phyloP scores from a whole-genome alignment of 1,140 invertebrate genomes.

The Pectinophora gossypiella region DNA sequence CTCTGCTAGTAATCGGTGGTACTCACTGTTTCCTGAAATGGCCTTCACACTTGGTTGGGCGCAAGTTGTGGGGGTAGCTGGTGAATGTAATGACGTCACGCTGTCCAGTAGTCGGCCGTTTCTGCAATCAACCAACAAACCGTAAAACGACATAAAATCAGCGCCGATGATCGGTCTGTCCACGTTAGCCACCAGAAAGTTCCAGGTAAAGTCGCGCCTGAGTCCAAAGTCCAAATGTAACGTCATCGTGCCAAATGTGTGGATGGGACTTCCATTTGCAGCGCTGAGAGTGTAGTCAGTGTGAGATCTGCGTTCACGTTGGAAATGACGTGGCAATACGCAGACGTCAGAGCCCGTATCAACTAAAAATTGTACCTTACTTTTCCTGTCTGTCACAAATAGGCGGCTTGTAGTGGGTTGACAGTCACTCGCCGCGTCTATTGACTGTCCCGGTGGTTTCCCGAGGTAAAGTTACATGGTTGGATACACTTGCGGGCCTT shows the following conservation, averaged over 20 bases:
- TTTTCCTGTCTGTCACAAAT: not conserved
- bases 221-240: not conserved
- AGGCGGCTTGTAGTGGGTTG: not conserved
- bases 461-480: slow-evolving; percentile 2
- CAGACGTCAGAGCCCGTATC: not conserved
- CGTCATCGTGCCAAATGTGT: not conserved
- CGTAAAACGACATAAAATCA: not conserved
- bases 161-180: slow-evolving; percentile 27
- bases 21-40: slow-evolving; percentile 12
- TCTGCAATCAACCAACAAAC: slow-evolving; percentile 29
- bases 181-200: slow-evolving; percentile 21
- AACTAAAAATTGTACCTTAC: slow-evolving; percentile 1
- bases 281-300: not conserved
- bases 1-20: not conserved
- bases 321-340: not conserved
- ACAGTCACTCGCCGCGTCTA: slow-evolving; percentile 8
- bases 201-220: not conserved
- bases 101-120: slow-evolving; percentile 15
- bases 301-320: not conserved
- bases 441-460: slow-evolving; percentile 7
- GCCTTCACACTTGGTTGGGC: not conserved
- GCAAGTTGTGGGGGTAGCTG: not conserved
- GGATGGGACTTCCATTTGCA: not conserved
- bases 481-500: not conserved
- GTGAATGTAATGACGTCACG: not conserved